These are phyloP conservation scores for Acromyrmex echinatior DNA, from an alignment of 1,140 invertebrate genomes.

Conservation along the genomic window DNA sequence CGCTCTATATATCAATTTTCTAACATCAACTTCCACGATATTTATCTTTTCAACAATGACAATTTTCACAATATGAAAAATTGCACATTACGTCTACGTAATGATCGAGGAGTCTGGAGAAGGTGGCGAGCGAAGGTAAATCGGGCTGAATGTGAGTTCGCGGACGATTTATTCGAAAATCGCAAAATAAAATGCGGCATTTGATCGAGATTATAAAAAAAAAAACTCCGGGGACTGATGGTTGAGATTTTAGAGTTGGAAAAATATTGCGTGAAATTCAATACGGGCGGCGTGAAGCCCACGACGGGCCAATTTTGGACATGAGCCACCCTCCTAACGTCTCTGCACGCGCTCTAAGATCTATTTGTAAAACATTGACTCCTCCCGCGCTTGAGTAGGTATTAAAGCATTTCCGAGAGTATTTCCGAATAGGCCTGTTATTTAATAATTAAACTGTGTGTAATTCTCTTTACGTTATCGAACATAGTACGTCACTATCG, in stretches of 20 bases:
- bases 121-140: neutral
- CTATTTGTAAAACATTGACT: conserved; percentile 87
- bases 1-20: neutral
- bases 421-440: conserved; percentile 66
- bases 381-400: conserved; percentile 80
- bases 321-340: conserved; percentile 84
- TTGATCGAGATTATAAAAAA: conserved; percentile 36
- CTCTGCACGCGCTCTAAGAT: conserved; percentile 83
- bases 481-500: neutral
- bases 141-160: neutral
- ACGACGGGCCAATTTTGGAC: conserved; percentile 86
- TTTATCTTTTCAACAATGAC: neutral
- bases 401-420: conserved; percentile 82
- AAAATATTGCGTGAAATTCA: conserved; percentile 87
- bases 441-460: conserved; percentile 20
- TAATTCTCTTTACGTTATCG: conserved; percentile 2
- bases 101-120: neutral
- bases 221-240: neutral
- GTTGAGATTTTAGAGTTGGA: conserved; percentile 79
- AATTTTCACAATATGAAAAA: conserved; percentile 22
- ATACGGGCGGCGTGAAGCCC: conserved; percentile 84
- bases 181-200: neutral
- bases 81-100: neutral
- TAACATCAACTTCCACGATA: neutral
- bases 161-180: conserved; percentile 19